phyloP scores from a whole-genome alignment of 23 tunicate species.

The Ascidia mentula region DNA sequence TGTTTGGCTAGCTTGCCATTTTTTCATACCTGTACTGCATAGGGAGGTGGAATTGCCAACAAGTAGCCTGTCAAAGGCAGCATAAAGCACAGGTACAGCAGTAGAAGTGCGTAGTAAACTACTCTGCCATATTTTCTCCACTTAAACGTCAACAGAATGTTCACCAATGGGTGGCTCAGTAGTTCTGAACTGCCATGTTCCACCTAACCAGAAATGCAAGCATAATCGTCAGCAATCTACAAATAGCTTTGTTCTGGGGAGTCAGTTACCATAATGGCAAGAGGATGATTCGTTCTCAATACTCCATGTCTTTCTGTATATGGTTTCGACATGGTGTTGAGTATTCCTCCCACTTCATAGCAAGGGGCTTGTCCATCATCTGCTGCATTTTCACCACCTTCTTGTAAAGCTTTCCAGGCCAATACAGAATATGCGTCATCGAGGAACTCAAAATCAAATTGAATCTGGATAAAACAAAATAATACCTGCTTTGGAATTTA shows the following conservation, averaged over 20 bases:
- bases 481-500: too few relatives aligned
- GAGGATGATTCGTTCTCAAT: slow-evolving; percentile 22
- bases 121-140: slow-evolving; percentile 47
- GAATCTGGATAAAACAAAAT: slow-evolving; percentile 20
- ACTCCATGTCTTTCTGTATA: slow-evolving; percentile 12
- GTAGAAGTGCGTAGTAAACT: slow-evolving; percentile 19
- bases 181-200: slow-evolving; percentile 1
- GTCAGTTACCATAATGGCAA: slow-evolving; percentile 26
- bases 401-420: slow-evolving; percentile 29
- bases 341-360: slow-evolving; percentile 1
- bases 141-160: slow-evolving; percentile 20
- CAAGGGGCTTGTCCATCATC: slow-evolving; percentile 7
- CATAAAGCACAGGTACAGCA: slow-evolving; percentile 22
- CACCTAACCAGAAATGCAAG: neutral
- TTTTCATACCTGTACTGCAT: slow-evolving; percentile 22
- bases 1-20: neutral
- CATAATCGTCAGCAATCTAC: too few relatives aligned
- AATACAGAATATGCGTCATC: slow-evolving; percentile 35
- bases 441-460: slow-evolving; percentile 38
- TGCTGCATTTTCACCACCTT: neutral
- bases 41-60: slow-evolving; percentile 26
- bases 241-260: too few relatives aligned
- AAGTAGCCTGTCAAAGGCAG: slow-evolving; percentile 12
- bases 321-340: neutral
- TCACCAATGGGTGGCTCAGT: slow-evolving; percentile 30